Evolutionary conservation across 2,888 invertebrate species (phyloP), one percentile per base, ranked within the genome.

Genomic region (Ptycholaimellus sp.): DNA sequence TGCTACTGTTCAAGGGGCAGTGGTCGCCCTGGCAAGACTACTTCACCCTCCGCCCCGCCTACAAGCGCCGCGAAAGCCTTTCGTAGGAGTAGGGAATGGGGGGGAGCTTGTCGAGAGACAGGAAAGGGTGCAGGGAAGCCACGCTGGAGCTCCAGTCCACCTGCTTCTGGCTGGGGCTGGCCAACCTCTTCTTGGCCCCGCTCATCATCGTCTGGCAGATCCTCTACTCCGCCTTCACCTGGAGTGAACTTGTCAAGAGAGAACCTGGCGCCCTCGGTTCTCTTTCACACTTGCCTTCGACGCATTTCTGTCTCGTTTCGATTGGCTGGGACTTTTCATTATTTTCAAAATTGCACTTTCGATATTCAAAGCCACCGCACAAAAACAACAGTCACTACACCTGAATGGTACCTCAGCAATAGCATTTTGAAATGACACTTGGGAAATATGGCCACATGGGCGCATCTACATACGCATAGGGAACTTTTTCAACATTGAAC

Each of bases 1-100:
- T 49, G 36, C 67, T 96, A 45, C 65, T 96, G 37, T 96, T 93
- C 63, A 77, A 81, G 69, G 80, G 83, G 44, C 85, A 83, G 0
- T 82, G 81, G 72, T 77, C 85, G 39, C 83, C 83, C 4, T 93
- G 93, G 68, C 78, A 85, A 60, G 82, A 83, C 58, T 78, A 78
- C 54, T 93, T 87, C 82, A 83, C 87, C 59, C 66, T 96, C 16
- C 72, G 76, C 38, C 77, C 80, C 45, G 87, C 87, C 46, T 93
- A 76, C 59, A 82, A 80, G 57, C 74, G 76, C 51, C 63, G 38
- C 7, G 44, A 45, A 5, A 40, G 40, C 7, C 19, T 49, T 27
- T 47, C 47, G 14, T 40, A 3, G 32, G 23, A 23, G 16, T 13
- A 16, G 27, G 21, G 9, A 30, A 17, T 27, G 19, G 22, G 30